Percentiles rank a stretch among this genome's conserved stretches.
Evolutionary conservation across 2,113 vertebrate species (phyloP).

Genomic region (Dicaeum eximium): DNA sequence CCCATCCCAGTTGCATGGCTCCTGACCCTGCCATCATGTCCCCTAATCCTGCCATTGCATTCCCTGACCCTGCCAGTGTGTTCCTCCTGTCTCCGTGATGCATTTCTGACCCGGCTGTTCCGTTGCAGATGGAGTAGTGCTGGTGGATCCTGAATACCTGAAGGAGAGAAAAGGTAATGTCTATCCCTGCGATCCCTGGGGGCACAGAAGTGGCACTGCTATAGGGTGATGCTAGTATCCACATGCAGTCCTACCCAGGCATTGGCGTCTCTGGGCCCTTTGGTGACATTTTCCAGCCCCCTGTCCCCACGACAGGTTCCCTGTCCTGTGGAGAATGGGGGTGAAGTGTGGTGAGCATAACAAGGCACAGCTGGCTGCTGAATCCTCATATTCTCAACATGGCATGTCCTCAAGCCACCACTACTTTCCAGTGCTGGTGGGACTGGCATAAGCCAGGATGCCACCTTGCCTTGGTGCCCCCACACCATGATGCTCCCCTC

Average conservation of each 20-base stretch:
- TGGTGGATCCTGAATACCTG: slow-evolving; percentile 94
- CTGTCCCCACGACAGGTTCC: fast-evolving
- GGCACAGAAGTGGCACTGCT: background rate
- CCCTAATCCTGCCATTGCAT: background rate
- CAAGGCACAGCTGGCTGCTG: background rate
- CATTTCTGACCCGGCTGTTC: background rate
- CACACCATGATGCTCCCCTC: background rate
- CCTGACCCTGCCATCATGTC: background rate
- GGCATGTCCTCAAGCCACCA: background rate
- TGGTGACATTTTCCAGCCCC: background rate
- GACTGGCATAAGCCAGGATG: background rate
- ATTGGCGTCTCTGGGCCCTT: background rate
- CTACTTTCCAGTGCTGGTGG: background rate
- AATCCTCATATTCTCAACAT: background rate
- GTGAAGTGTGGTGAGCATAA: background rate
- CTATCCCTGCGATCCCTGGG: background rate
- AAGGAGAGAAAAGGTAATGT: slow-evolving; percentile 92
- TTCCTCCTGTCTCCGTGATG: fast-evolving
- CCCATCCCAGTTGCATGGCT: background rate
- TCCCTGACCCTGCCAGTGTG: background rate
- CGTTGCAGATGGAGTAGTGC: slow-evolving; percentile 88
- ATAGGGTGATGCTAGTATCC: background rate
- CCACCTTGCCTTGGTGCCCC: background rate
- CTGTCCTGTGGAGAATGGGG: background rate
- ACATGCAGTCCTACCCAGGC: fast-evolving